Percentiles rank a stretch among this genome's conserved stretches.
These are phyloP conservation scores for Electrona antarctica DNA, from an alignment of 2,113 vertebrate genomes.

Conservation along the genomic window DNA sequence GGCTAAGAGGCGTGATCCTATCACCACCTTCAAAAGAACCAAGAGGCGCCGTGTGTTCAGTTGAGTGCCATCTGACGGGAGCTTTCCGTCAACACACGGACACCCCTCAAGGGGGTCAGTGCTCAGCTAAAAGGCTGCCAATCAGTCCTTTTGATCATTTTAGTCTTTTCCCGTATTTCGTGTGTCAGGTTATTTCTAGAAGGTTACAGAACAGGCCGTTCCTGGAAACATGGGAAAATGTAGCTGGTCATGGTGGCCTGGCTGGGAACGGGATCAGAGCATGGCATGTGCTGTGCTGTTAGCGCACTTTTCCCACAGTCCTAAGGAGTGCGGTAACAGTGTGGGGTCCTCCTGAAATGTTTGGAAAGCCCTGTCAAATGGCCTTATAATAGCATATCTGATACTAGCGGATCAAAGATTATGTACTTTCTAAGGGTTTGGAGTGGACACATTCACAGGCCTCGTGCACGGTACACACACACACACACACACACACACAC, in stretches of 20 bases:
- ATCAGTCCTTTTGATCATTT: neutral
- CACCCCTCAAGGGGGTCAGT: neutral
- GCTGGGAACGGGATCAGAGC: slow-evolving; percentile 33
- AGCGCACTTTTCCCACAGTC: slow-evolving; percentile 37
- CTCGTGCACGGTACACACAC: too few relatives aligned
- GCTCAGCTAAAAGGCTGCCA: neutral
- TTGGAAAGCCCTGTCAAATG: slow-evolving; percentile 26
- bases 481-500: neutral
- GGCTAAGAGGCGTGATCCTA: slow-evolving; percentile 5
- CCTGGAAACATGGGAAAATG: slow-evolving; percentile 17
- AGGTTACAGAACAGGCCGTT: slow-evolving; percentile 31
- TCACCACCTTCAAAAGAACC: slow-evolving; percentile 4
- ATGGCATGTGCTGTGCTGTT: slow-evolving; percentile 56
- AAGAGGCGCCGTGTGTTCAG: neutral
- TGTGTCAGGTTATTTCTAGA: slow-evolving; percentile 32
- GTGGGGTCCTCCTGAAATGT: neutral
- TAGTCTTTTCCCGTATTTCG: neutral
- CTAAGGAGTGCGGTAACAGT: slow-evolving; percentile 11
- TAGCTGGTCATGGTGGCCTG: slow-evolving; percentile 27
- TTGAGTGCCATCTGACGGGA: neutral
- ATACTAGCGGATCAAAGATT: slow-evolving; percentile 51
- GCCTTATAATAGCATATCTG: slow-evolving; percentile 27
- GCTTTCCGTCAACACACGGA: slow-evolving; percentile 2
- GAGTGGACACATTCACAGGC: slow-evolving; percentile 10
- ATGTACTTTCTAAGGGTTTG: slow-evolving; percentile 23